Evolutionary conservation across 2,888 invertebrate genomes (phyloP), one percentile per base, ranked within the genome.

Genomic region (Gibbula magus): DNA sequence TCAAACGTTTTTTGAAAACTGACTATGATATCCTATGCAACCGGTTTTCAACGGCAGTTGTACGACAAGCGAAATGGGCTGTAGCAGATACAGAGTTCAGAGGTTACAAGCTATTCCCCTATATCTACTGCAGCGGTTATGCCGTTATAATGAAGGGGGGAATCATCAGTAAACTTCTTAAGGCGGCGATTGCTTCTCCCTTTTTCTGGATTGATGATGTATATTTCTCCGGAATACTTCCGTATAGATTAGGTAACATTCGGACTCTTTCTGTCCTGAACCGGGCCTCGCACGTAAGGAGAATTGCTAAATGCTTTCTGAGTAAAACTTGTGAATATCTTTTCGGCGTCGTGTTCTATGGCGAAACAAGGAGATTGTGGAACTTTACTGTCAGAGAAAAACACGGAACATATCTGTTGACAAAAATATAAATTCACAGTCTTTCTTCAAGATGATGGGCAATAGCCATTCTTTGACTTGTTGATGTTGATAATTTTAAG

Each of bases 161-260:
- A 35, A 20, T 89, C 4, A 75, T 88, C 0, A 81, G 83, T 16
- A 81, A 83, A n/a, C 54, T 90, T 67, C 88, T 86, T 77, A 66
- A 82, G 5, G 86, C 85, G 0, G 84, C 89, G 0, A 20, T 20
- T 2, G 52, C 61, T 0, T 75, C 81, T 2, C 87, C 86, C 0
- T 89, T 88, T 78, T 88, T 89, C 83, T 89, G 88, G 88, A 86
- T 89, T 8, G 89, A 89, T 70, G 89, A 89, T 73, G 87, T 89
- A 22, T 89, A 85, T 56, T 73, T 88, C 7, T 88, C 86, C 29
- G 89, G 89, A 2, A 56, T 89, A 18, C 81, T 89, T n/a, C 83
- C 86, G 18, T 32, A 67, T 25, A 88, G 87, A 61, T 78, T 87
- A 10, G 35, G 67, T 13, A 79, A 79, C 20, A 74, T 86, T 20